A percentile compares a stretch with the other conserved stretches of the same genome.
These are phyloP conservation scores for Nomada hirtipes DNA, from an alignment of 2,888 invertebrate genomes.

Conservation along the genomic window DNA sequence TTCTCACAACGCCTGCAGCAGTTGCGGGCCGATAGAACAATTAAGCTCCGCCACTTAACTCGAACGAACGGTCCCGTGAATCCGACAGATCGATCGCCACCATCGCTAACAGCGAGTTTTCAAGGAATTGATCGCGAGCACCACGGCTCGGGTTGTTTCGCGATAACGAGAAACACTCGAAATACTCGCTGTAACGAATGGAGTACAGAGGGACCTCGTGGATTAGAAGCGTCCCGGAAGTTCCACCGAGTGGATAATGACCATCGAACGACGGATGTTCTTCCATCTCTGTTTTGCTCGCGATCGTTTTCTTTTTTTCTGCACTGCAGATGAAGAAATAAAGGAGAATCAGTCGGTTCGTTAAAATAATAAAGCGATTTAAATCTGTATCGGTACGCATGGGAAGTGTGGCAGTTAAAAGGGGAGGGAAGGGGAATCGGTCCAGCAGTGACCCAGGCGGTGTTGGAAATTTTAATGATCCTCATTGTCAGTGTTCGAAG, in stretches of 20 bases:
- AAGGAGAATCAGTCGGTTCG: neutral
- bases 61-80: slow-evolving; percentile 36
- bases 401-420: neutral
- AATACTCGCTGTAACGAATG: slow-evolving; percentile 44
- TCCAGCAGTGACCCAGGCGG: neutral
- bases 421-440: neutral
- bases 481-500: neutral
- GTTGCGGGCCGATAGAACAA: slow-evolving; percentile 58
- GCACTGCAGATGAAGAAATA: neutral
- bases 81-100: slow-evolving; percentile 48
- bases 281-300: neutral
- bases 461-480: slow-evolving; percentile 7
- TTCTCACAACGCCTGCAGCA: neutral
- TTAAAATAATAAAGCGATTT: neutral
- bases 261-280: slow-evolving; percentile 29
- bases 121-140: slow-evolving; percentile 25
- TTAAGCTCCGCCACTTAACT: slow-evolving; percentile 63
- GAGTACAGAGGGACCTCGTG: slow-evolving; percentile 21
- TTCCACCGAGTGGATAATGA: slow-evolving; percentile 23
- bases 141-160: slow-evolving; percentile 9
- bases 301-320: neutral
- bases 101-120: slow-evolving; percentile 41
- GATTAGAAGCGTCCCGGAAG: slow-evolving; percentile 32
- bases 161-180: slow-evolving; percentile 60
- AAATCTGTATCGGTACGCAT: no score